Conservation (phyloP, 2,888 invertebrate genomes). For the Chalcosyrphus nemorum region DNA sequence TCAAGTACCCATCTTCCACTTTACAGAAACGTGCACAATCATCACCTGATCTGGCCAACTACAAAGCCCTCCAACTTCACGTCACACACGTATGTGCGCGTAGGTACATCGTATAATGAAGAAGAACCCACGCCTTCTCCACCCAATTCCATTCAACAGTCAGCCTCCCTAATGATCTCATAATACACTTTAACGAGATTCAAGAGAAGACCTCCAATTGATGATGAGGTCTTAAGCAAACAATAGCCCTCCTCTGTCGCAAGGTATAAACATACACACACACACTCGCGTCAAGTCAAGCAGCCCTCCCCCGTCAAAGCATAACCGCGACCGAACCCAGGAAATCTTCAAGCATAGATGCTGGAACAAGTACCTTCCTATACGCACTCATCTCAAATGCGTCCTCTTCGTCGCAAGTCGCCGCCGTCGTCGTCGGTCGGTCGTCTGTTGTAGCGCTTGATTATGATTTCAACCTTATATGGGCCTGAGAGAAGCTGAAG, state of each 20-base stretch:
- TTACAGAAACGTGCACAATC: constrained; percentile 51
- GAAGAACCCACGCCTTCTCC: constrained; percentile 67
- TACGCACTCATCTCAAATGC: constrained; percentile 40
- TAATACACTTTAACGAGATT: constrained; percentile 72
- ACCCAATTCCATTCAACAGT: constrained; percentile 60
- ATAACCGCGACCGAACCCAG: constrained; percentile 20
- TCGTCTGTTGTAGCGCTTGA: constrained; percentile 29
- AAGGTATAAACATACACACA: constrained; percentile 17
- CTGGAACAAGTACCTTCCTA: not conserved
- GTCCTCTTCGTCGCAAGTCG: constrained; percentile 23
- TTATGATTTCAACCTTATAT: constrained; percentile 49
- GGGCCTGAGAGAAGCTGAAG: not conserved
- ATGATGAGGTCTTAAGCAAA: constrained; percentile 69
- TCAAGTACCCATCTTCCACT: constrained; percentile 26
- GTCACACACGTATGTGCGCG: constrained; percentile 22
- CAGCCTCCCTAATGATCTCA: constrained; percentile 70
- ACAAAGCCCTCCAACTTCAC: constrained; percentile 30
- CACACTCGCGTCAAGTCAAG: constrained; percentile 19
- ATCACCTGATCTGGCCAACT: constrained; percentile 64
- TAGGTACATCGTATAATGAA: constrained; percentile 62
- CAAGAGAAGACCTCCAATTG: constrained; percentile 70
- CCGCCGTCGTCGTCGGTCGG: not conserved
- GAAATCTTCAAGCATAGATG: constrained; percentile 41
- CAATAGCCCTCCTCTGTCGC: constrained; percentile 66
- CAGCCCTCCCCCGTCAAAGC: constrained; percentile 46